A percentile compares a stretch with the other conserved stretches of the same genome.
These are phyloP conservation scores for Agrilus planipennis DNA, from an alignment of 1,140 invertebrate species.

Conservation along the genomic window DNA sequence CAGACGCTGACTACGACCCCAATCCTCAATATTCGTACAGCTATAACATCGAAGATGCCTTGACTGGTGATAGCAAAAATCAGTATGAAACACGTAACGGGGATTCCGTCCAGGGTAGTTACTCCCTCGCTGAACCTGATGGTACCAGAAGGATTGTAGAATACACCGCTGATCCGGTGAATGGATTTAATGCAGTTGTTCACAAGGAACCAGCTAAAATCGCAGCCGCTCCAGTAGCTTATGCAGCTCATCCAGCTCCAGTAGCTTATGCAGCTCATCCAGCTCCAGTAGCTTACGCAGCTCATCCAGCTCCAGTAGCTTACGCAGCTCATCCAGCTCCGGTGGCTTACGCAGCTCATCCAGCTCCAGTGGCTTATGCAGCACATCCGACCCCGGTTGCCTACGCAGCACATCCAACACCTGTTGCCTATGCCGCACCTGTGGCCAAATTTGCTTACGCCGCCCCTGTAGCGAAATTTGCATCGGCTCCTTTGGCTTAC, in stretches of 20 bases:
- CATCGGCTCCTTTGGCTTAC: too few species aligned
- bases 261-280: constrained; percentile 17
- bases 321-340: constrained; percentile 22
- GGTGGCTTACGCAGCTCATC: constrained; percentile 15
- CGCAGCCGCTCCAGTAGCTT: constrained; percentile 5
- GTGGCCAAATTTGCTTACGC: too few species aligned
- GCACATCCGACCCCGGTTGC: too few species aligned
- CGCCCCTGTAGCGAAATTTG: too few species aligned
- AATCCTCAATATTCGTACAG: constrained; percentile 39
- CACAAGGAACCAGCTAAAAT: constrained; percentile 10
- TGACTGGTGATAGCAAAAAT: constrained; percentile 42
- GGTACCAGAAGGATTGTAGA: constrained; percentile 36
- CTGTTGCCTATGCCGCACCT: too few species aligned
- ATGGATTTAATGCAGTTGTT: constrained; percentile 25
- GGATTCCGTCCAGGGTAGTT: constrained; percentile 46
- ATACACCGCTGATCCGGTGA: constrained; percentile 21
- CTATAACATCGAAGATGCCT: constrained; percentile 41
- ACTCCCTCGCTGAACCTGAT: constrained; percentile 36
- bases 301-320: constrained; percentile 22
- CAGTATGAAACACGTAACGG: constrained; percentile 42
- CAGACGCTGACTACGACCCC: constrained; percentile 35
- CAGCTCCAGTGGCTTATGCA: too few species aligned
- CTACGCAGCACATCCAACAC: too few species aligned
- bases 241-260: constrained; percentile 20
- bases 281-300: constrained; percentile 19